Conservation (phyloP, 2,797 vertebrate species). For the Centroberyx gerrardi region DNA sequence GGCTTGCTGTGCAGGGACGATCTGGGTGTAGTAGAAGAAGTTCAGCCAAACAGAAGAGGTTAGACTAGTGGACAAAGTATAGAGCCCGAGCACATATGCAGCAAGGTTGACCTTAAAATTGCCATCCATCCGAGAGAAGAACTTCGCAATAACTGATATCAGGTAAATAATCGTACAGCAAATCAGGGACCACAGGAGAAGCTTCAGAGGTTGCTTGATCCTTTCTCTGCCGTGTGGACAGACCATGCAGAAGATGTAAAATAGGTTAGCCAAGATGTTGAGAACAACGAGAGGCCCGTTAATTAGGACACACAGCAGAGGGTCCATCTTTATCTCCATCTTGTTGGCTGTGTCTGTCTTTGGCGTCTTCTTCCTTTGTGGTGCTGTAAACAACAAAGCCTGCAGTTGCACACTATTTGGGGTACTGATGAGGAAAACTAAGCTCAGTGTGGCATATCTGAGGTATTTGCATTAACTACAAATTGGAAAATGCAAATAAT, state of each 20-base stretch:
- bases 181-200: constrained; percentile 59
- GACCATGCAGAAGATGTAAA: constrained; percentile 51
- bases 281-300: neutral
- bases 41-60: constrained; percentile 57
- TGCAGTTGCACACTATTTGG: too few species aligned
- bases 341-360: neutral
- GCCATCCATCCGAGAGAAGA: neutral
- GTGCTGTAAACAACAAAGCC: neutral
- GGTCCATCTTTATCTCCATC: neutral
- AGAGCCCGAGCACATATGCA: neutral
- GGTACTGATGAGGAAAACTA: too few species aligned
- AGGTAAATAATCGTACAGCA: constrained; percentile 34
- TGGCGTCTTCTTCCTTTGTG: neutral
- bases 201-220: constrained; percentile 66
- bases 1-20: constrained; percentile 58
- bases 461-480: constrained; percentile 43
- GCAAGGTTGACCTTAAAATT: fast-evolving
- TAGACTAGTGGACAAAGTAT: constrained; percentile 21
- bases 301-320: neutral
- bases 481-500: constrained; percentile 38
- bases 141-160: neutral
- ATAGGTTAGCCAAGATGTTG: constrained; percentile 34
- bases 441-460: constrained; percentile 3
- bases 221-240: constrained; percentile 5
- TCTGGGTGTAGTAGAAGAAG: constrained; percentile 71